These are phyloP conservation scores for Poecilia picta DNA, from an alignment of 2,797 vertebrate genomes.

Conservation along the genomic window DNA sequence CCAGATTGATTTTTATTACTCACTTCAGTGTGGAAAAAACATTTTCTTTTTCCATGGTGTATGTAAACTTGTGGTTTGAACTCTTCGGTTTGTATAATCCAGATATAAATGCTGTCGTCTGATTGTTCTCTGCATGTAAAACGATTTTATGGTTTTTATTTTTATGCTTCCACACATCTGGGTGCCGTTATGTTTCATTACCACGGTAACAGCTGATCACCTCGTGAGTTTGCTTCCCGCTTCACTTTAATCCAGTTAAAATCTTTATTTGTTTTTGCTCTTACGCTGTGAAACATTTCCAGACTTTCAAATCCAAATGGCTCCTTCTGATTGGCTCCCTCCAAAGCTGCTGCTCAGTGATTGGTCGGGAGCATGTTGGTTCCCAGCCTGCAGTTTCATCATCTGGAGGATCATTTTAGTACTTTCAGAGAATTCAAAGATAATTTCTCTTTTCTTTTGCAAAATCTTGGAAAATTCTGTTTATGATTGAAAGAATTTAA, in stretches of 20 bases:
- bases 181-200: neutral
- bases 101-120: neutral
- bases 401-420: neutral
- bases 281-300: slow-evolving; percentile 36
- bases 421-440: neutral
- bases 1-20: too few species aligned
- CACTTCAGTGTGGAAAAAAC: too few species aligned
- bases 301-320: slow-evolving; percentile 46
- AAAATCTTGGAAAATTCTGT: neutral
- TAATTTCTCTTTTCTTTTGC: neutral
- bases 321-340: slow-evolving; percentile 37
- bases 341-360: slow-evolving; percentile 13
- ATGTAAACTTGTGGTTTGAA: too few species aligned
- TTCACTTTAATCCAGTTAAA: neutral
- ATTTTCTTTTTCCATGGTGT: too few species aligned
- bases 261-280: slow-evolving; percentile 17
- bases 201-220: neutral
- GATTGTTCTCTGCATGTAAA: neutral
- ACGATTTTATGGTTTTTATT: neutral
- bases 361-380: slow-evolving; percentile 43
- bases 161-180: neutral
- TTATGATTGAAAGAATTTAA: neutral
- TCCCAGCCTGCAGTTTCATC: slow-evolving; percentile 30
- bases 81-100: neutral
- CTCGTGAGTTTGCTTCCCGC: neutral